These are phyloP conservation scores for Amblyornis subalaris DNA, from an alignment of 2,113 vertebrate genomes.

Conservation along the genomic window DNA sequence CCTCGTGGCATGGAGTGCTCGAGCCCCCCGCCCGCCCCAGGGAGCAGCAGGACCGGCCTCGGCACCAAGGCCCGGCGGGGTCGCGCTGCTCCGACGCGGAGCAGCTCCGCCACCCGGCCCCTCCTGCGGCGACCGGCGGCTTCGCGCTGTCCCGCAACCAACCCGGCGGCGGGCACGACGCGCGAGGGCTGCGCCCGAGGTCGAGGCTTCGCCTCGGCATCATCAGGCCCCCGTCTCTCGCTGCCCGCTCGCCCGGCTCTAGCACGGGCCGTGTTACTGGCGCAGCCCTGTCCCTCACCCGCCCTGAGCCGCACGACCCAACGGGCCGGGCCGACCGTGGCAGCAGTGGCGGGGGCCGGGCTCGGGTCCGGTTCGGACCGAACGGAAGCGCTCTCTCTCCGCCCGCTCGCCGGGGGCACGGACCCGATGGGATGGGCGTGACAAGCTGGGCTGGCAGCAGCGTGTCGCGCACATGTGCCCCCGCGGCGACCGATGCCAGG, in stretches of 20 bases:
- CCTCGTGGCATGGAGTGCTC: background rate
- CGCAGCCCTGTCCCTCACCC: background rate
- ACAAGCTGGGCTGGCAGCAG: background rate
- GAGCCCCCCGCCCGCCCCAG: background rate
- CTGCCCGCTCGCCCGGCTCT: background rate
- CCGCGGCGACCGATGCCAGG: slow-evolving; percentile 37
- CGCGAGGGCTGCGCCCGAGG: background rate
- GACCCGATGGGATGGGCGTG: background rate
- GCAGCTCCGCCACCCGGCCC: background rate
- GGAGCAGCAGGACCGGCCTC: background rate
- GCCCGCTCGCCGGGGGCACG: background rate
- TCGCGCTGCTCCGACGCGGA: too few species aligned
- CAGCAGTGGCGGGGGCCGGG: background rate
- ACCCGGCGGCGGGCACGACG: background rate
- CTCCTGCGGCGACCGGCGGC: background rate
- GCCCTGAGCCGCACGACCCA: background rate
- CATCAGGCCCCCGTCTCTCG: too few species aligned
- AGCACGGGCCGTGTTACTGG: background rate
- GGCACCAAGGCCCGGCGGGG: background rate
- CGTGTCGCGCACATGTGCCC: slow-evolving; percentile 30
- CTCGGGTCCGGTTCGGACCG: background rate
- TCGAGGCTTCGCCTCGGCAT: background rate
- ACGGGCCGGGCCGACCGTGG: too few species aligned
- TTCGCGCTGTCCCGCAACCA: background rate
- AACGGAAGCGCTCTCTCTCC: background rate